These are phyloP conservation scores for Zelostemma sp. DNA, from an alignment of 1,140 invertebrate species.

Conservation along the genomic window DNA sequence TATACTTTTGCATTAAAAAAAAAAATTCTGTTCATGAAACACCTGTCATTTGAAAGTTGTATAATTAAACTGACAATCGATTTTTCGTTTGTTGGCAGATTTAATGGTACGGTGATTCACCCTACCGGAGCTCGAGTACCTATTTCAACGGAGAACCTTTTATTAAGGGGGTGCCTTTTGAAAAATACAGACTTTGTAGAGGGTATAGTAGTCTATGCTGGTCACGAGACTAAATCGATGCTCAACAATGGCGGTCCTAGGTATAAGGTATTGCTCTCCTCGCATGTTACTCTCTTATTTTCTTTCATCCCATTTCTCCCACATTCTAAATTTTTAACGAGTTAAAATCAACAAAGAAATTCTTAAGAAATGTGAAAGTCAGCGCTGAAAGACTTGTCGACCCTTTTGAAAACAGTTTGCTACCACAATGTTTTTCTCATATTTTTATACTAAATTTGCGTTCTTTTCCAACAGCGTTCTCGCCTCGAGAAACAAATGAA, in stretches of 20 bases:
- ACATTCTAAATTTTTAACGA: too few species aligned
- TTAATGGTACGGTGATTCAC: slow-evolving; percentile 91
- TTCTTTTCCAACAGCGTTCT: slow-evolving; percentile 73
- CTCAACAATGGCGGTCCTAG: slow-evolving; percentile 96
- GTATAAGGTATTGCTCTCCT: slow-evolving; percentile 77
- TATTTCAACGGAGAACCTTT: slow-evolving; percentile 92
- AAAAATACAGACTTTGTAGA: slow-evolving; percentile 96
- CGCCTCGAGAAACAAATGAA: slow-evolving; percentile 95
- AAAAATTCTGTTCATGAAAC: too few species aligned
- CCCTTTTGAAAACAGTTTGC: too few species aligned
- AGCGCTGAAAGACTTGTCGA: too few species aligned
- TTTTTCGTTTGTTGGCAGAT: slow-evolving; percentile 68
- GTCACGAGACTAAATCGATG: slow-evolving; percentile 98
- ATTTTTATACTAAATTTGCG: too few species aligned
- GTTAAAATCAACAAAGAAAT: too few species aligned
- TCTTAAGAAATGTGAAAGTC: too few species aligned
- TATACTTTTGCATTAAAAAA: too few species aligned
- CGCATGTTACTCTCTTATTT: slow-evolving; percentile 3
- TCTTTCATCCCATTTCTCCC: too few species aligned
- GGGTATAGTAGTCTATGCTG: slow-evolving; percentile 97
- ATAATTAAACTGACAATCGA: background rate
- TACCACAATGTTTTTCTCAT: too few species aligned
- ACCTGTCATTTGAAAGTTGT: too few species aligned
- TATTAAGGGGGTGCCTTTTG: slow-evolving; percentile 93
- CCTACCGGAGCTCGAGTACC: slow-evolving; percentile 83